Evolutionary conservation across 2,113 vertebrate genomes (phyloP).

Genomic region (Tyrannus savana): DNA sequence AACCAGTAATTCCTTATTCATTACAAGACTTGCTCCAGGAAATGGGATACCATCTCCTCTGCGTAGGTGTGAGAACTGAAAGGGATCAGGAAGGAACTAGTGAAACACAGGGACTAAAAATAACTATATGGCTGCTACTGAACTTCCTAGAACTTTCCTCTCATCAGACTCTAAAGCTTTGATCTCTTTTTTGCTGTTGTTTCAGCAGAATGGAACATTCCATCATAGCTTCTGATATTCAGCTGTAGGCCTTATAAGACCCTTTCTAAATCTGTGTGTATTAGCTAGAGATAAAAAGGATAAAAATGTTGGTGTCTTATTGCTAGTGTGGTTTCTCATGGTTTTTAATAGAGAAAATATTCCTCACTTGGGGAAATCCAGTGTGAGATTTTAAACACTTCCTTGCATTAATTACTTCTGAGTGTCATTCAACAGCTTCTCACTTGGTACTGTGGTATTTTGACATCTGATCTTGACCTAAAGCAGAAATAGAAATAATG

Average conservation of each 20-base stretch:
- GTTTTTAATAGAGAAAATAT: neutral
- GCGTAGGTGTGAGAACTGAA: neutral
- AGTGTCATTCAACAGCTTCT: neutral
- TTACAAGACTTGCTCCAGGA: neutral
- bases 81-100: neutral
- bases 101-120: neutral
- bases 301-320: neutral
- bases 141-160: neutral
- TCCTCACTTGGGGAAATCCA: neutral
- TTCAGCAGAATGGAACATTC: neutral
- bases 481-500: neutral
- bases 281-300: neutral
- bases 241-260: neutral
- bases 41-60: neutral
- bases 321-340: neutral
- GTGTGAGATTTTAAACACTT: neutral
- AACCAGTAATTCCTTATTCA: neutral
- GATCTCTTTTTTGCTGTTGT: neutral
- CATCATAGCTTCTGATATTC: neutral
- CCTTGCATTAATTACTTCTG: neutral
- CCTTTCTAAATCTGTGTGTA: neutral
- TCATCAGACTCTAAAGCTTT: neutral
- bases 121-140: neutral
- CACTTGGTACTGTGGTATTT: neutral
- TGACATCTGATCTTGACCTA: neutral